phyloP scores from a whole-genome alignment of 2,888 invertebrate species.

The Creontiades dilutus region DNA sequence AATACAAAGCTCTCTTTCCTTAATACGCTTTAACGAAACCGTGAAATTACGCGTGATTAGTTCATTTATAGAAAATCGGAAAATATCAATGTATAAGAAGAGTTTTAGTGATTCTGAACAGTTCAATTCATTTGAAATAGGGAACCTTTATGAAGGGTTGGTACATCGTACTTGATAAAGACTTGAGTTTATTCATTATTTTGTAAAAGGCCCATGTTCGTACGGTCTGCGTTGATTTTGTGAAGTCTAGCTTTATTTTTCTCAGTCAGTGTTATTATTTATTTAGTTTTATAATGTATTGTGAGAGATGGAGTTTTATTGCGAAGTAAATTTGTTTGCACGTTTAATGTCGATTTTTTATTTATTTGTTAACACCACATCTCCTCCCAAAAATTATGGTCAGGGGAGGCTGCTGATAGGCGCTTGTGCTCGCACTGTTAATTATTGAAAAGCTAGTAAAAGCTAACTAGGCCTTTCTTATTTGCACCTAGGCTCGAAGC shows the following conservation, averaged over 20 bases:
- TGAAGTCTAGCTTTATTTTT: neutral
- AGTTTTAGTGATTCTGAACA: neutral
- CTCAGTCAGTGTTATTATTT: neutral
- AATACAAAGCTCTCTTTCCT: neutral
- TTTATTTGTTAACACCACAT: too few species aligned
- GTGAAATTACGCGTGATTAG: neutral
- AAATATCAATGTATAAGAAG: neutral
- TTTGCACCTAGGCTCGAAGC: too few species aligned
- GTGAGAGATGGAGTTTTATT: neutral
- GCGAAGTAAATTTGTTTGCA: conserved; percentile 32
- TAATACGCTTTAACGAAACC: neutral
- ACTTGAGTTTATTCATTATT: neutral
- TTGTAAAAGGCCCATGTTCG: neutral
- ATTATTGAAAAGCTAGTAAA: too few species aligned
- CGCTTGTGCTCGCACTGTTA: too few species aligned
- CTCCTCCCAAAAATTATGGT: too few species aligned
- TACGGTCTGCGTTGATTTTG: conserved; percentile 12
- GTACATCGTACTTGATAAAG: neutral
- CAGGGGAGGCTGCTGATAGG: too few species aligned
- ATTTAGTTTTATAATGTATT: neutral
- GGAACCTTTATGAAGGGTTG: neutral
- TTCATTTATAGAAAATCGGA: neutral
- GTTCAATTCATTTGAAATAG: neutral
- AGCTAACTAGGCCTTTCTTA: too few species aligned
- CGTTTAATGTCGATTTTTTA: neutral